A percentile compares a stretch with the other conserved stretches of the same genome.
phyloP scores from a whole-genome alignment of 2,888 invertebrate species.

The Metacarcinus magister region DNA sequence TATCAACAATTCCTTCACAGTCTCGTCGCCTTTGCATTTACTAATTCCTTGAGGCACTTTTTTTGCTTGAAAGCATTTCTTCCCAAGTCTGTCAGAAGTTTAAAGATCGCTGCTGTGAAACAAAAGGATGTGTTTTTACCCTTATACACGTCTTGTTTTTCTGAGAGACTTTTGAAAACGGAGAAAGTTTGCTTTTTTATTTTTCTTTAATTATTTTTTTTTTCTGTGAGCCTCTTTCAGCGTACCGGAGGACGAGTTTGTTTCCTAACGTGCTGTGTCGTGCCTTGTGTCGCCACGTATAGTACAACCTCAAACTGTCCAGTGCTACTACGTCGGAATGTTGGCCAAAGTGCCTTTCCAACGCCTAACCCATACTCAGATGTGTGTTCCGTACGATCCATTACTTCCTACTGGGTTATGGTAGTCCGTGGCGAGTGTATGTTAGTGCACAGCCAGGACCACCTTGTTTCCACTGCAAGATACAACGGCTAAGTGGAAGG shows the following conservation, averaged over 20 bases:
- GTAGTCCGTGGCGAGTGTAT: not conserved
- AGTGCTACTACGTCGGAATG: not conserved
- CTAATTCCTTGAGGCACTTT: slow-evolving; percentile 33
- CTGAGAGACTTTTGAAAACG: not conserved
- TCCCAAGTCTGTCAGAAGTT: slow-evolving; percentile 36
- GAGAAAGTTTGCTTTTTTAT: not conserved
- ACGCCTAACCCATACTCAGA: not conserved
- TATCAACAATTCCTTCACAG: slow-evolving; percentile 2
- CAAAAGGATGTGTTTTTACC: not conserved
- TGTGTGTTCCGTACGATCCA: not conserved
- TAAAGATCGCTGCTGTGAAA: slow-evolving; percentile 27
- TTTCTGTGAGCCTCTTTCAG: not conserved
- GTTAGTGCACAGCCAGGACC: not conserved
- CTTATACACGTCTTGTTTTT: slow-evolving; percentile 36
- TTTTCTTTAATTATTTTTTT: not conserved
- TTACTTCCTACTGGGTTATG: not conserved
- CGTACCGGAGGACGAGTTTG: not conserved
- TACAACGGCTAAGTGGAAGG: not conserved
- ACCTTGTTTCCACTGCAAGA: not conserved
- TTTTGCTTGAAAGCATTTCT: slow-evolving; percentile 36
- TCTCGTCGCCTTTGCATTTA: slow-evolving; percentile 8
- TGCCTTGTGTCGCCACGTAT: not conserved
- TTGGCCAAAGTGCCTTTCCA: not conserved
- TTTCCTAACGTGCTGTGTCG: not conserved
- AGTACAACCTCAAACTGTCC: not conserved